Base-by-base conservation (phyloP, 23 tunicate genomes). In the Trididemnum clinides region DNA sequence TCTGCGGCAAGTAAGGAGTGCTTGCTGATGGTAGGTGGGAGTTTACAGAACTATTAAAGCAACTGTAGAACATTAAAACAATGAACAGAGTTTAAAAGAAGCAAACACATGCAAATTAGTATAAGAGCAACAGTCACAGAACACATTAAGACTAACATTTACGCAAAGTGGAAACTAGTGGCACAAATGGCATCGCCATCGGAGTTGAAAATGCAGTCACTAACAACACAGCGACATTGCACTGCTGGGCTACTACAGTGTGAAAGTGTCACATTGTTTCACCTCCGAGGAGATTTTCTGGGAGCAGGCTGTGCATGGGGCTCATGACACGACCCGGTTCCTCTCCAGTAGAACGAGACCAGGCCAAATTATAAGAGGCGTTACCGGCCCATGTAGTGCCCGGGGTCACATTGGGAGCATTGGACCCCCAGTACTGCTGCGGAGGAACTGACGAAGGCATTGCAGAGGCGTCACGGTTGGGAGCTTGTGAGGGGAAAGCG, bases 271-370 rank as follows among this genome's bases (percentile, higher is more conserved):
- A 92, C 92, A 92, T 84, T 37, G 82, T 85, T 54, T 92, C 93
- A 18, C 90, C 92, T 38, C 97, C 97, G 21, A 92, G 81, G 33
- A 92, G 83, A 80, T 92, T 92, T 72, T 88, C 97, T 1, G 97
- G 97, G 0, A 92, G 82, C 50, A 92, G 86, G 63, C 84, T 84
- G 72, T 92, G 90, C 57, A 87, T 75, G 25, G 97, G 97, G 49
- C 97, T 92, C 85, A 83, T 88, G 44, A 88, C 79, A 23, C 97
- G 92, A 0, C 83, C 57, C 50, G 72, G 51, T 33, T 92, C 90
- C 20, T 92, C 97, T 1, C 87, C 87, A 4, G 80, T 82, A 5
- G 78, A 64, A 10, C 89, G 66, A 0, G 93, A 84, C 97, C 97
- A 92, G 29, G 92, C 64, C 51, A 73, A 33, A 71, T 59, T 57